These are phyloP conservation scores for Acrobasis suavella DNA, from an alignment of 2,888 invertebrate genomes.

Conservation along the genomic window DNA sequence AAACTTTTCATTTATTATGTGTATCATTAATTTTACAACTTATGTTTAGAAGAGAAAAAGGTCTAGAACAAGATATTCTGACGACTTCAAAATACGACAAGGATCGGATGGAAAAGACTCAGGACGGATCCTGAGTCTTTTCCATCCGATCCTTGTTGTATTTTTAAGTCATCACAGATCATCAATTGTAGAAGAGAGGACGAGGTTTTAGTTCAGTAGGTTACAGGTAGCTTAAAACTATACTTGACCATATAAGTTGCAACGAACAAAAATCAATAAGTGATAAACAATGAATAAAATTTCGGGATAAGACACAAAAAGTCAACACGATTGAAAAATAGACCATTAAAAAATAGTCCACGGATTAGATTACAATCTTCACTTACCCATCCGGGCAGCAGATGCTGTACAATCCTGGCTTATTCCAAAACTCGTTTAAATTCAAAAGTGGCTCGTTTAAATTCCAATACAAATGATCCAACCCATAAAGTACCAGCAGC, in stretches of 20 bases:
- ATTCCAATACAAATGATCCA: conserved; percentile 69
- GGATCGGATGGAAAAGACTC: no score
- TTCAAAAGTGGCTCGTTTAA: conserved; percentile 54
- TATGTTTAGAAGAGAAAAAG: no score
- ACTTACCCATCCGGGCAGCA: conserved; percentile 26
- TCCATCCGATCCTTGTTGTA: no score
- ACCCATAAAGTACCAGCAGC: conserved; percentile 71
- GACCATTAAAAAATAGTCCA: conserved; percentile 11
- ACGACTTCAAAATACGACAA: no score
- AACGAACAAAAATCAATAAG: background rate
- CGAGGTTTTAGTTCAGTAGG: no score
- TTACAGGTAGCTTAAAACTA: no score
- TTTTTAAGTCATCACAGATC: no score
- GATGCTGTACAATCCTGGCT: conserved; percentile 50
- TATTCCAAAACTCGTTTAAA: conserved; percentile 48
- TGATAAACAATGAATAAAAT: background rate
- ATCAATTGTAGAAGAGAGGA: no score
- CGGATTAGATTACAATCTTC: conserved; percentile 24
- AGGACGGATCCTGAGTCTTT: no score
- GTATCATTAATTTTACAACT: no score
- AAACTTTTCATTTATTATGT: no score
- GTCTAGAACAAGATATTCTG: no score
- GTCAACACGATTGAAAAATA: background rate
- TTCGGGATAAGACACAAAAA: background rate
- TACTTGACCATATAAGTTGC: background rate